Base-by-base conservation (phyloP, 2,888 invertebrate genomes). In the Tenthredo amoena region DNA sequence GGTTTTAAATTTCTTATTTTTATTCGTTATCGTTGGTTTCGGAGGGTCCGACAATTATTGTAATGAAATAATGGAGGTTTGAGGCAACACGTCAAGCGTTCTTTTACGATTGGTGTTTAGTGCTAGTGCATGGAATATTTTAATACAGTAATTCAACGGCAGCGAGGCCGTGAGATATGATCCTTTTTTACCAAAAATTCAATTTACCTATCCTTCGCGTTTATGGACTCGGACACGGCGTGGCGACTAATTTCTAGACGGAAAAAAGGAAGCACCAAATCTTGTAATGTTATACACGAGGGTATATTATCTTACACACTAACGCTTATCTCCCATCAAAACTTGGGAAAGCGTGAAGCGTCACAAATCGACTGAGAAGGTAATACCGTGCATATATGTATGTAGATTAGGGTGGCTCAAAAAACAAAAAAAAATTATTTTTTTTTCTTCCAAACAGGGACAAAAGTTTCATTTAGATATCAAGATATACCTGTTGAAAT, bases 161-260 rank as follows among this genome's bases (percentile, higher is more conserved):
- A 62, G 9, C 62, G 62, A n/a, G 18, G 18, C 65, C 10, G 40
- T 40, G 10, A 26, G 40, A 21, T 40, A 72, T 72, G 40, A 72
- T 21, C 40, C 40, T 65, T 21, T 72, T 62, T 37, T 21, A 62
- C 21, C 9, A 58, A 34, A 26, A 84, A 79, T 15, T 18, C 58
- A 26, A 62, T 62, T 21, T 62, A 62, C 12, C 21, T 62, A 62
- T 62, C 62, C 62, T 62, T 26, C 1, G 26, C 76, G 84, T 84
- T 62, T 40, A 84, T 40, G 76, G 37, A 58, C 84, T 50, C 31
- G 47, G 84, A 21, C 68, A 71, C 83, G 83, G 83, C 47, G 68
- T 71, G 47, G 84, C 58, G 43, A 55, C 55, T 26, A 55, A 43
- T 37, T 84, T 77, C 55, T 76, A 47, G 21, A 15, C 43, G 40